Evolutionary conservation across 2,888 invertebrate species (phyloP).

Genomic region (Tribolium freemani): DNA sequence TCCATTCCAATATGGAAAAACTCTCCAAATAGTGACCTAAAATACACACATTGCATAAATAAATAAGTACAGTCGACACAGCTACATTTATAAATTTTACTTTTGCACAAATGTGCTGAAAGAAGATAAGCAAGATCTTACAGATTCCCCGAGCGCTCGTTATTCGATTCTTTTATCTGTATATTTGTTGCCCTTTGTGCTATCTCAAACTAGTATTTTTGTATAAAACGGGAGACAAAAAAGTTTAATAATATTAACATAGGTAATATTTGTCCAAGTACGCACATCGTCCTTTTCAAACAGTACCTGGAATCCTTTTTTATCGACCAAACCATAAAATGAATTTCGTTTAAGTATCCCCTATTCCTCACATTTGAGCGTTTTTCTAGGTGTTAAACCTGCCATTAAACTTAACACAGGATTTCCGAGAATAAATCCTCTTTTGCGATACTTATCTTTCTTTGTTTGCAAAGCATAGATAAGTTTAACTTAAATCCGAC

Average conservation of each 20-base stretch:
- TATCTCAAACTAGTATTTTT: background rate
- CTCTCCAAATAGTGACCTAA: conserved; percentile 48
- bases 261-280: background rate
- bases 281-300: background rate
- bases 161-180: conserved; percentile 6
- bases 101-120: conserved; percentile 4
- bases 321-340: background rate
- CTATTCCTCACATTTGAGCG: background rate
- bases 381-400: background rate
- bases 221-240: background rate
- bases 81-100: background rate
- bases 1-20: conserved; percentile 59
- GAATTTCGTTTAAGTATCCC: background rate
- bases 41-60: conserved; percentile 37
- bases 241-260: background rate
- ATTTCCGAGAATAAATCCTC: background rate
- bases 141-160: conserved; percentile 19
- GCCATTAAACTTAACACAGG: background rate
- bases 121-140: conserved; percentile 1
- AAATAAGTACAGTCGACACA: no score
- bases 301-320: background rate
- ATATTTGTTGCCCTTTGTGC: background rate
- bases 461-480: background rate
- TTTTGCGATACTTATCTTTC: background rate
- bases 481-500: background rate